Percentiles rank a stretch among this genome's conserved stretches.
Conservation (phyloP, 2,888 invertebrate genomes). For the Drosophila birchii region DNA sequence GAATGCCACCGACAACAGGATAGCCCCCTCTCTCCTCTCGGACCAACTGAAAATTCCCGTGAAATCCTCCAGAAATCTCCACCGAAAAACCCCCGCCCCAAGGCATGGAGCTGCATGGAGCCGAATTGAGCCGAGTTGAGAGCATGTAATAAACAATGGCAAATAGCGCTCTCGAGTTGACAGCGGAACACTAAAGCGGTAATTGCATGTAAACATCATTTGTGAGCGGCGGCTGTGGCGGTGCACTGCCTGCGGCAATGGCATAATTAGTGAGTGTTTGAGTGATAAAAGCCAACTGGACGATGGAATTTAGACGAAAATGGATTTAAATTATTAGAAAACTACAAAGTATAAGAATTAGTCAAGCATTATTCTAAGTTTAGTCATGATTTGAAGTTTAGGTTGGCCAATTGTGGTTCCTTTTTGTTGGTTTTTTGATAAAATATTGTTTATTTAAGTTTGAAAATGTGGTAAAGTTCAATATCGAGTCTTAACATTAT, state of each 20-base stretch:
- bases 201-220: constrained; percentile 75
- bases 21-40: background rate
- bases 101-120: background rate
- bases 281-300: constrained; percentile 15
- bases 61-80: constrained; percentile 5
- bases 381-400: background rate
- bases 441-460: background rate
- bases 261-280: constrained; percentile 43
- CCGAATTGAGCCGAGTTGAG: constrained; percentile 4
- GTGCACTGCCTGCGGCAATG: constrained; percentile 15
- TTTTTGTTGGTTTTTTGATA: background rate
- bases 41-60: constrained; percentile 3
- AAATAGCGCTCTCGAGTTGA: constrained; percentile 65
- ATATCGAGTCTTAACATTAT: too few relatives aligned
- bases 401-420: background rate
- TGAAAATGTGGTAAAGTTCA: too few relatives aligned
- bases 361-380: background rate
- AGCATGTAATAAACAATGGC: constrained; percentile 68
- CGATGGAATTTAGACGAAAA: background rate
- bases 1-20: constrained; percentile 47
- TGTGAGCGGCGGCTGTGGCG: constrained; percentile 36
- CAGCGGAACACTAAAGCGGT: constrained; percentile 72
- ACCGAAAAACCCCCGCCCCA: too few relatives aligned
- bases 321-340: background rate
- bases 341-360: background rate